Evolutionary conservation across 2,113 vertebrate species (phyloP).

Genomic region (Coreoperca whiteheadi): DNA sequence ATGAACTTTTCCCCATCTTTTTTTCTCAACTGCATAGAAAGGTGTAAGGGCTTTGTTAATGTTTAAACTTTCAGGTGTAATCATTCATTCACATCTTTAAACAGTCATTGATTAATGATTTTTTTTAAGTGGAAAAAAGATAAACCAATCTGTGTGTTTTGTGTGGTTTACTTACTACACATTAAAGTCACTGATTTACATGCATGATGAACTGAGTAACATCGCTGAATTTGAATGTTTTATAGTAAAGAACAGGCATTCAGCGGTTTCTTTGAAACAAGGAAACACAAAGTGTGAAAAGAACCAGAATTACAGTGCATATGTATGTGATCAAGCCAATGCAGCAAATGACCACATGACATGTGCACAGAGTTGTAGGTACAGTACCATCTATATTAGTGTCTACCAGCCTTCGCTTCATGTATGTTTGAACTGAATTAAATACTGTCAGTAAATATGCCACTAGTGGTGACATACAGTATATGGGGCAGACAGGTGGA

Average conservation of each 20-base stretch:
- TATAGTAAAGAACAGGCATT: not conserved
- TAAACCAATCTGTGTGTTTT: not conserved
- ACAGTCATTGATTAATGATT: not conserved
- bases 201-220: not conserved
- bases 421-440: not conserved
- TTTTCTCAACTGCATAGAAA: not conserved
- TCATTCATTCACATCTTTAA: conserved; percentile 28
- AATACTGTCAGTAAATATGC: too few species aligned
- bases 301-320: conserved; percentile 6
- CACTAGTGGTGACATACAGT: conserved; percentile 14
- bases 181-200: not conserved
- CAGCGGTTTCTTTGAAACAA: conserved; percentile 1
- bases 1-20: not conserved
- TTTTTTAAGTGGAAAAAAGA: not conserved
- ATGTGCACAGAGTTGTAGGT: not conserved
- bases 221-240: not conserved
- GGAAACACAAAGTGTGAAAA: conserved; percentile 27
- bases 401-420: not conserved
- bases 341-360: not conserved
- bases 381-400: not conserved
- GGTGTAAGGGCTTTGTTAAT: conserved; percentile 31
- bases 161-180: not conserved
- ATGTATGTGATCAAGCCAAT: not conserved
- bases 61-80: conserved; percentile 27
- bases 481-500: conserved; percentile 24